Evolutionary conservation across 2,113 vertebrate species (phyloP).

Genomic region (Lepidothrix coronata): DNA sequence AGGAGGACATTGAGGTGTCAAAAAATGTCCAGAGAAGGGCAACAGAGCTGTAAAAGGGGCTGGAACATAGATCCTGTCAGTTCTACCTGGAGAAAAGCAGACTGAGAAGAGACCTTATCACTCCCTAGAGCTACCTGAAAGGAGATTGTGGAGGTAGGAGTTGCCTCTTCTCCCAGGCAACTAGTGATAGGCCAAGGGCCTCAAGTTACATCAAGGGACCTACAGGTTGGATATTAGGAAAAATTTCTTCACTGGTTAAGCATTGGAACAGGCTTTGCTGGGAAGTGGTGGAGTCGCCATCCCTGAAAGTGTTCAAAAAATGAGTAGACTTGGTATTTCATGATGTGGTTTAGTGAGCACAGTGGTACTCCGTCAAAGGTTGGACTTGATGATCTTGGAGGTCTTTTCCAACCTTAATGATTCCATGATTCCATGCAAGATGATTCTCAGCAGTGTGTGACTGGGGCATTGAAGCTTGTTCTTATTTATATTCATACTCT

Average conservation of each 20-base stretch:
- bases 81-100: background rate
- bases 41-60: background rate
- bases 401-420: background rate
- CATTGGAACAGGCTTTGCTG: background rate
- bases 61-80: background rate
- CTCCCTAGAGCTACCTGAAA: background rate
- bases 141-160: too few relatives aligned
- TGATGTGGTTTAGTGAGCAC: background rate
- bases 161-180: background rate
- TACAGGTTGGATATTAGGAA: background rate
- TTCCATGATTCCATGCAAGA: background rate
- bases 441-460: background rate
- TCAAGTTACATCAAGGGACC: background rate
- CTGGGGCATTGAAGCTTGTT: background rate
- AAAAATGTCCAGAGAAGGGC: background rate
- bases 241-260: background rate
- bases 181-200: background rate
- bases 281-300: background rate
- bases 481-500: background rate
- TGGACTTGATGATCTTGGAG: background rate
- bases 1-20: background rate
- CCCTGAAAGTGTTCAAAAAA: background rate
- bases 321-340: background rate
- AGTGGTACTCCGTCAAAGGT: background rate
- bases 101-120: background rate